Conservation (phyloP, 2,888 invertebrate genomes). For the Habroteleia sp. region DNA sequence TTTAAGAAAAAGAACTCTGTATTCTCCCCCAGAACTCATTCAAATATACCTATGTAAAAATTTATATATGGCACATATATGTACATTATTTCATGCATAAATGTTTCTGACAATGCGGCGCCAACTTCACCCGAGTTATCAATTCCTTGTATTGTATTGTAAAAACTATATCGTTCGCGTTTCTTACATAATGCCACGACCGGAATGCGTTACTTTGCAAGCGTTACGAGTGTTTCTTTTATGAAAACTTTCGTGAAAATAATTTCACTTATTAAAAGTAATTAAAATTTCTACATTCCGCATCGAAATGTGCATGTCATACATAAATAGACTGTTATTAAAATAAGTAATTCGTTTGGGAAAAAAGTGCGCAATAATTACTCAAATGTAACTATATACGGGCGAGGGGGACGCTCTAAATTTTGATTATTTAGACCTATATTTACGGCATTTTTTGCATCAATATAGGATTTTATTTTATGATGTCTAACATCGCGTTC, state of each 20-base stretch:
- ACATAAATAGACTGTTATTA: slow-evolving; percentile 31
- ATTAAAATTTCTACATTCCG: slow-evolving; percentile 54
- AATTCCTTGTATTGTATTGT: no score
- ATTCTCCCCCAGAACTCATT: no score
- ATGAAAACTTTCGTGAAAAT: slow-evolving; percentile 59
- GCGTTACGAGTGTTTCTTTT: slow-evolving; percentile 7
- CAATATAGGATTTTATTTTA: no score
- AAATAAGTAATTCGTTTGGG: slow-evolving; percentile 25
- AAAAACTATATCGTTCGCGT: slow-evolving; percentile 1
- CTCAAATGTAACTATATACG: slow-evolving; percentile 19
- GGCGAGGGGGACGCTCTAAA: not conserved
- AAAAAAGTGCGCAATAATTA: slow-evolving; percentile 25
- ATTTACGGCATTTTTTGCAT: not conserved
- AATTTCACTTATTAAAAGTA: slow-evolving; percentile 61
- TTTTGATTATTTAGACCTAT: not conserved
- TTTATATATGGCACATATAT: no score
- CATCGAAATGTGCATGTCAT: slow-evolving; percentile 51
- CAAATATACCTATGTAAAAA: no score
- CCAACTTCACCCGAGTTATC: no score
- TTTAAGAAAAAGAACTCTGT: no score
- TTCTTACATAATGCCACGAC: slow-evolving; percentile 35
- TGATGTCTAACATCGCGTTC: no score
- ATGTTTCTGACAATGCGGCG: no score
- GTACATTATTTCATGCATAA: no score
- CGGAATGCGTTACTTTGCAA: not conserved